Evolutionary conservation across 2,113 vertebrate genomes (phyloP).

Genomic region (Antechinus flavipes): DNA sequence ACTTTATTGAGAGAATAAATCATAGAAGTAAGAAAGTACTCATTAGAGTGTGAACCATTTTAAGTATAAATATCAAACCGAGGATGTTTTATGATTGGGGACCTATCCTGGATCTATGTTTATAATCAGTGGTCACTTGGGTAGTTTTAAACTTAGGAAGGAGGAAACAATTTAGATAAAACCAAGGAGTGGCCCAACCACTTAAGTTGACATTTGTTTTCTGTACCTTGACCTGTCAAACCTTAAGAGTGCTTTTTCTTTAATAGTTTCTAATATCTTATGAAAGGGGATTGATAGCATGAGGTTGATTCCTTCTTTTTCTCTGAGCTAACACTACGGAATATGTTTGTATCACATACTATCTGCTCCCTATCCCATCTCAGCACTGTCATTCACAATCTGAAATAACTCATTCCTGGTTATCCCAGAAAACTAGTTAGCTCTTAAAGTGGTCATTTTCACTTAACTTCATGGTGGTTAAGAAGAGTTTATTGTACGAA

Average conservation of each 20-base stretch:
- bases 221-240: background rate
- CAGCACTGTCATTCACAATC: background rate
- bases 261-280: background rate
- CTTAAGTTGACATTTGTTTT: background rate
- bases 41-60: background rate
- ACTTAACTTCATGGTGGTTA: background rate
- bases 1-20: background rate
- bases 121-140: background rate
- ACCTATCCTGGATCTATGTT: background rate
- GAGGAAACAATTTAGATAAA: background rate
- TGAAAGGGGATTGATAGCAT: background rate
- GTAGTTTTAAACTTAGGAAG: background rate
- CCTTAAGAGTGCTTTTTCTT: background rate
- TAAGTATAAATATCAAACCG: rapidly evolving
- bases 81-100: rapidly evolving
- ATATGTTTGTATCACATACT: background rate
- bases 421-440: background rate
- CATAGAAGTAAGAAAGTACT: background rate
- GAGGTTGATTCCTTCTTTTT: background rate
- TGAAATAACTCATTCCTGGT: background rate
- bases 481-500: background rate
- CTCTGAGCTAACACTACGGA: background rate
- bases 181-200: background rate
- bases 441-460: background rate
- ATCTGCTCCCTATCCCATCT: background rate